These are phyloP conservation scores for Cyprinodon variegatus DNA, from an alignment of 2,113 vertebrate species.

Conservation along the genomic window DNA sequence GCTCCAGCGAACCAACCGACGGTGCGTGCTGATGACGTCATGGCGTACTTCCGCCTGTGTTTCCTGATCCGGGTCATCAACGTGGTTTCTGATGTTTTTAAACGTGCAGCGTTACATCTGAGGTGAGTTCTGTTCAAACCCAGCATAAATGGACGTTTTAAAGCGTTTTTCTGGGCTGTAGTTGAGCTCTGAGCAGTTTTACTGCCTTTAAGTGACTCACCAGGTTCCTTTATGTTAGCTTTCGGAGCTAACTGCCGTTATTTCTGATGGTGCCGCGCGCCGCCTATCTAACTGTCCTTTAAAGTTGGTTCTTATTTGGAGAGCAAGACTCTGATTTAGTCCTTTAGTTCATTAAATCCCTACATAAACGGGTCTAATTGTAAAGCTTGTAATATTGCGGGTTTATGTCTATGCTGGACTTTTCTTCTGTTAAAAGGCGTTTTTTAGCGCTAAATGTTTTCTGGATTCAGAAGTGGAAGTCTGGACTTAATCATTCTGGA, in stretches of 20 bases:
- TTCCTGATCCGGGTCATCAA: conserved; percentile 60
- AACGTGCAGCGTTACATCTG: conserved; percentile 23
- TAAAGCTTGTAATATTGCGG: too few species aligned
- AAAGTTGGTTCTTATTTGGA: too few species aligned
- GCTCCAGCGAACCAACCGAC: conserved; percentile 38
- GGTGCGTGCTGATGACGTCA: neutral
- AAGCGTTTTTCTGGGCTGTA: neutral
- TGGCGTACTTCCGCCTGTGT: conserved; percentile 55
- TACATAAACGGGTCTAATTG: too few species aligned
- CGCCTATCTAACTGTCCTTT: too few species aligned
- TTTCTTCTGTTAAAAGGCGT: too few species aligned
- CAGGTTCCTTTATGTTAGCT: neutral
- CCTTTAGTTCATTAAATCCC: too few species aligned
- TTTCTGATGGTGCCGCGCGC: neutral
- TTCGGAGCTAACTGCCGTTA: neutral
- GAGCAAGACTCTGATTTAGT: too few species aligned
- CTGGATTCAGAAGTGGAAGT: too few species aligned
- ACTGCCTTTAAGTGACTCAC: neutral
- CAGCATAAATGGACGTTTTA: neutral
- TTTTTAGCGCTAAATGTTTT: too few species aligned
- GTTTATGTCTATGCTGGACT: too few species aligned
- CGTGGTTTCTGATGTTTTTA: conserved; percentile 67
- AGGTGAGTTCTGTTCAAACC: neutral
- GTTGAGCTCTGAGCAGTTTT: neutral
- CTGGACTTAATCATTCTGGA: too few species aligned